These are phyloP conservation scores for Meandrusa payeni DNA, from an alignment of 2,888 invertebrate genomes.

Conservation along the genomic window DNA sequence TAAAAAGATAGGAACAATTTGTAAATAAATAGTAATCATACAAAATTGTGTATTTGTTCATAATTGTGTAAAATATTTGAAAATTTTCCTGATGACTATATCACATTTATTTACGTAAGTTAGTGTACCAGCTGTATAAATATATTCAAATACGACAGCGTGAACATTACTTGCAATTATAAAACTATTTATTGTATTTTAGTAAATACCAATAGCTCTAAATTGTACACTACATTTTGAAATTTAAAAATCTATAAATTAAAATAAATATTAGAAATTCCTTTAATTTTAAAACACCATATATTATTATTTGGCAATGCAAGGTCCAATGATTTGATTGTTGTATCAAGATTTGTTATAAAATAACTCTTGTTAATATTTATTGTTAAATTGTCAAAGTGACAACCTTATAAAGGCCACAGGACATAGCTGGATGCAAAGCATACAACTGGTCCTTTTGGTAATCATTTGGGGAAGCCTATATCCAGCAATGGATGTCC, in stretches of 20 bases:
- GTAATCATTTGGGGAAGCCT: too few relatives aligned
- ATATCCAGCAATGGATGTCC: too few relatives aligned
- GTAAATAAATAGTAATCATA: conserved; percentile 19
- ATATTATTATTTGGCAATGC: conserved; percentile 23
- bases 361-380: conserved; percentile 11
- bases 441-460: too few relatives aligned
- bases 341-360: conserved; percentile 35
- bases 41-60: too few relatives aligned
- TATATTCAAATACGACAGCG: conserved; percentile 13
- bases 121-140: conserved; percentile 14
- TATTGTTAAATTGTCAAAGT: conserved; percentile 1
- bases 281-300: conserved; percentile 26
- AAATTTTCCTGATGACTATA: too few relatives aligned
- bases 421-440: too few relatives aligned
- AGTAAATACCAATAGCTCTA: too few relatives aligned
- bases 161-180: neutral
- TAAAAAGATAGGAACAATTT: conserved; percentile 7
- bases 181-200: too few relatives aligned
- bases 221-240: too few relatives aligned
- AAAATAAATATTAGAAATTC: conserved; percentile 18
- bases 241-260: too few relatives aligned
- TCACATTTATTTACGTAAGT: too few relatives aligned
- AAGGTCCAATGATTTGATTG: conserved; percentile 44
- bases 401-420: neutral
- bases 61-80: too few relatives aligned